Base-by-base conservation (phyloP, 35 echinoderm and acorn worm genomes). In the Amphiura filiformis region DNA sequence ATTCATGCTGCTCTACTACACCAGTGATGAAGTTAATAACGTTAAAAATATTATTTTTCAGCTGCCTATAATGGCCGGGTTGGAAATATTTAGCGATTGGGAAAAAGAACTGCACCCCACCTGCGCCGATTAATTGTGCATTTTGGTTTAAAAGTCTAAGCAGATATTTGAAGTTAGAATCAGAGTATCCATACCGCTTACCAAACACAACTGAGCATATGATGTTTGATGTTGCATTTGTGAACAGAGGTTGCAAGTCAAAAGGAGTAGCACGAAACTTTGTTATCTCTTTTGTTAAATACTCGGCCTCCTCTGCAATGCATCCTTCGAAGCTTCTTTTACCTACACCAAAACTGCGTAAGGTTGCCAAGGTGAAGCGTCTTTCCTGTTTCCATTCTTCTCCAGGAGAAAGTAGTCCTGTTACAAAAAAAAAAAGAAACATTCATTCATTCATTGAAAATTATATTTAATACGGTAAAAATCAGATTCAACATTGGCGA, bases 151-250 rank as follows among this genome's bases (percentile, higher is more conserved):
- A 17, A 0, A 81, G 15, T 33, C 18, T 18, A 18, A 81, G 37
- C 1, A 81, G 17, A 0, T 81, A 30, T 22, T 37, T 79, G 77
- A 79, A 79, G 77, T 79, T 33, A 33, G 2, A 20, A 42, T 81
- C 79, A 1, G 79, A 81, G 38, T 81, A 81, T 42, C 38, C 79
- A 15, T 81, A 81, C 18, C 79, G 79, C 34, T 37, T 81, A 26
- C 79, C 79, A 17, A 81, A 81, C 14, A 81, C 22, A 17, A 81
- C 79, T 11, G 79, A 81, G 79, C 79, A 81, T 32, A 81, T 37
- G 37, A 81, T 36, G 37, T 81, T 81, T 1, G 79, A 37, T 17
- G 39, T 18, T 26, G 79, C 79, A 39, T 39, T 81, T 23, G 26
- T 26, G 22, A 81, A 23, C 1, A 39, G 28, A 39, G 18, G 5